Conservation (phyloP, 2,888 invertebrate species). For the Diarsia brunnea region DNA sequence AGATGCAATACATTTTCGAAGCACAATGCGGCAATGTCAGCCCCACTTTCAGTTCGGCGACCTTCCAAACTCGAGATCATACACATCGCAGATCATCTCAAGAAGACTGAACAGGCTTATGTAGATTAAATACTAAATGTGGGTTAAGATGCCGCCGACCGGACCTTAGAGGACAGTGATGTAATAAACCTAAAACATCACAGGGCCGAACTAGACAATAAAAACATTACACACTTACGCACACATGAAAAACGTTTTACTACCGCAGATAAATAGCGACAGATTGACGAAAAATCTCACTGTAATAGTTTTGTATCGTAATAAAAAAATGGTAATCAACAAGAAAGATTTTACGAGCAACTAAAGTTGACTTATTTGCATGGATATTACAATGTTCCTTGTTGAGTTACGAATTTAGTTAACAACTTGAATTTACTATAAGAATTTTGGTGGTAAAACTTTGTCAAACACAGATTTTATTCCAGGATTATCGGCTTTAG, state of each 20-base stretch:
- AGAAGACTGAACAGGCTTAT: slow-evolving; percentile 30
- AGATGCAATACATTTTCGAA: not conserved
- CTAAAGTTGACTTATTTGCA: slow-evolving; percentile 59
- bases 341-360: slow-evolving; percentile 54
- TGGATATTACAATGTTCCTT: slow-evolving; percentile 52
- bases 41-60: slow-evolving; percentile 27
- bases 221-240: slow-evolving; percentile 12
- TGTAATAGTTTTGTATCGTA: slow-evolving; percentile 38
- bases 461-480: slow-evolving; percentile 1
- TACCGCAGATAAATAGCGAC: slow-evolving; percentile 26
- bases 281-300: slow-evolving; percentile 23
- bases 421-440: slow-evolving; percentile 19
- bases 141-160: slow-evolving; percentile 65
- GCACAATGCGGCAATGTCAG: slow-evolving; percentile 29
- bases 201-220: slow-evolving; percentile 54
- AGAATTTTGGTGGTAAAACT: slow-evolving; percentile 16
- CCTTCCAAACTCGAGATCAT: slow-evolving; percentile 18
- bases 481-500: not conserved
- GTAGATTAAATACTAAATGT: slow-evolving; percentile 64
- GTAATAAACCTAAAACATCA: slow-evolving; percentile 59
- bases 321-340: slow-evolving; percentile 45
- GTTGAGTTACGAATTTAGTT: slow-evolving; percentile 41
- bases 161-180: slow-evolving; percentile 63
- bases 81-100: slow-evolving; percentile 15
- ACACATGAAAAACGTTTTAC: slow-evolving; percentile 27